Base-by-base conservation (phyloP, 2,113 vertebrate genomes). In the Bungarus multicinctus region DNA sequence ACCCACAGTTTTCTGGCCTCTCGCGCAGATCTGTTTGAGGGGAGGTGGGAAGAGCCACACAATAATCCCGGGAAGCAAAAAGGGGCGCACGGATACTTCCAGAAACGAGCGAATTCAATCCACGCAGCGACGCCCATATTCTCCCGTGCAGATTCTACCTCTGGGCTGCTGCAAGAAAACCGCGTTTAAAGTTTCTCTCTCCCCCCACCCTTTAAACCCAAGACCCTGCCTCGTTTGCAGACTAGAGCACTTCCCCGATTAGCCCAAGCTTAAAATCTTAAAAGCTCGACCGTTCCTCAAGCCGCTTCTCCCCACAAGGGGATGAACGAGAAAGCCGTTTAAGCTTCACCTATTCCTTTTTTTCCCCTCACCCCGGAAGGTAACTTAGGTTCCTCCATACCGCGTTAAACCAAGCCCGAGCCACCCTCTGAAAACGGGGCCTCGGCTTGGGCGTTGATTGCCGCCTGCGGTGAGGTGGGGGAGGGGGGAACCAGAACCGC, bases 351-450 rank as follows among this genome's bases (percentile, higher is more conserved):
- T 91, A 90, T 93, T 74, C 92, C n/a, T n/a, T 30, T 11, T 3
- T 25, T 0, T 9, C 9, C 22, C 57, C 57, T 39, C 52, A 20
- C 69, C 20, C 30, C 47, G 64, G 90, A 91, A 91, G 90, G 90
- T 85, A 54, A 85, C 34, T 54, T 11, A 34, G 90, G n/a, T 85
- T 85, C 64, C 69, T 91, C 64, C 90, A 8, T 22, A 53, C 27
- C 96, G 92, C 91, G 74, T 22, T 81, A 90, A 88, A 89, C 87
- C 81, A 90, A 91, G 90, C 93, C 91, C 92, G 23, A 43, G 88
- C 18, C 18, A 7, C 12, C 30, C 1, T n/a, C 27, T 69, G 60
- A 69, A 69, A 69, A 34, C 18, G 57, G 54, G 85, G 23, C n/a
- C n/a, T 39, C 87, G 53, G 30, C 2, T 58, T 39, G 10, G 30